These are phyloP conservation scores for Drosophila peninsularis DNA, from an alignment of 2,888 invertebrate genomes.

Conservation along the genomic window DNA sequence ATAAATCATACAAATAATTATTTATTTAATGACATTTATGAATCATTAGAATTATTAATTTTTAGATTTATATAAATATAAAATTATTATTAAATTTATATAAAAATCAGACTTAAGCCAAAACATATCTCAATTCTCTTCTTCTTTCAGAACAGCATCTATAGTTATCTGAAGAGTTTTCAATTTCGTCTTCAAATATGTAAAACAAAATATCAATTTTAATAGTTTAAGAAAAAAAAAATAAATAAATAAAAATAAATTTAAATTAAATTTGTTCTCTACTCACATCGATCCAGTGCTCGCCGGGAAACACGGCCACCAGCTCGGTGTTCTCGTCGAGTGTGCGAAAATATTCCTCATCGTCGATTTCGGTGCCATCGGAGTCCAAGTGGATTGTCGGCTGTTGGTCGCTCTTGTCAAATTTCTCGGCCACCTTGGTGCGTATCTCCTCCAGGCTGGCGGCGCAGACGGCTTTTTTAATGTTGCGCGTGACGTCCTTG, in stretches of 20 bases:
- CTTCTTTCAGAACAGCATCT: neutral
- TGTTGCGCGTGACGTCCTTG: conserved; percentile 90
- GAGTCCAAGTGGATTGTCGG: conserved; percentile 94
- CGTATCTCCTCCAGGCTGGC: conserved; percentile 91
- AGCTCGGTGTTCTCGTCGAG: conserved; percentile 94
- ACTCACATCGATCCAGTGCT: conserved; percentile 89
- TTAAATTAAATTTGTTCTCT: neutral
- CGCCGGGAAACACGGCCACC: conserved; percentile 91
- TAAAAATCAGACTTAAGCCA: no score
- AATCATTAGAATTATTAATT: neutral
- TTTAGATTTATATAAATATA: no score
- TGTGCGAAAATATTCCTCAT: conserved; percentile 97
- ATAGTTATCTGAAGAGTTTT: neutral
- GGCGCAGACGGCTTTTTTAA: conserved; percentile 93
- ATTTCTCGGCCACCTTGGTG: conserved; percentile 90
- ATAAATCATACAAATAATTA: neutral
- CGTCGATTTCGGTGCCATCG: conserved; percentile 97
- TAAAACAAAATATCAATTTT: neutral
- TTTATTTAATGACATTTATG: neutral
- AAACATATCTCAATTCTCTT: neutral
- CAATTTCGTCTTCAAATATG: neutral
- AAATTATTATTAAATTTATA: no score
- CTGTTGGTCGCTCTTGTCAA: conserved; percentile 87
- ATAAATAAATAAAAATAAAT: no score
- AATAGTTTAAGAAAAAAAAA: neutral